Percentiles rank a stretch among this genome's conserved stretches.
phyloP scores from a whole-genome alignment of 2,888 invertebrate genomes.

The Ptilodon capucinus region DNA sequence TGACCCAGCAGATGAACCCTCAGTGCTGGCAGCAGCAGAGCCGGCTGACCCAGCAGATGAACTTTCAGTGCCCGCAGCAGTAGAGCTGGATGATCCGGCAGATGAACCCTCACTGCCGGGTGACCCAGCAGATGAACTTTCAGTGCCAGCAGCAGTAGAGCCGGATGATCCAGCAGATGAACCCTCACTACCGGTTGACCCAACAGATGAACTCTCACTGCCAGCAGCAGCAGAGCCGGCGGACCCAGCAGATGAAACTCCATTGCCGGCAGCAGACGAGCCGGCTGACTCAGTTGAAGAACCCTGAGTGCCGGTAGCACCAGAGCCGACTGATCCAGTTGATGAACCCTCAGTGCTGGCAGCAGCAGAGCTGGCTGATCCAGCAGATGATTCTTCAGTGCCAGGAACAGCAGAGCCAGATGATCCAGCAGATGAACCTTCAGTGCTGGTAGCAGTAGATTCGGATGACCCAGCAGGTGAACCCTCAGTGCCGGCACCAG shows the following conservation, averaged over 20 bases:
- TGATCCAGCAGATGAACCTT: background rate
- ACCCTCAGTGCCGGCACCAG: background rate
- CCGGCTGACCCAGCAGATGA: no score
- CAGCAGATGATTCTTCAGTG: no score
- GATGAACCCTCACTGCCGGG: background rate
- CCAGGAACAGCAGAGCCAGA: background rate
- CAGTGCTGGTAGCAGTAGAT: background rate
- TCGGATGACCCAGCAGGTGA: background rate
- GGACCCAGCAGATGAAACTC: background rate
- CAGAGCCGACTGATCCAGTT: background rate
- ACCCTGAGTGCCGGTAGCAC: background rate
- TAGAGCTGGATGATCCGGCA: background rate
- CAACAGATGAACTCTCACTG: background rate
- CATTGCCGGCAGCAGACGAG: background rate
- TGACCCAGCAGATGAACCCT: no score
- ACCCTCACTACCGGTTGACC: constrained; percentile 9
- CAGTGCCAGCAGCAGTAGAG: no score
- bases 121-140: no score
- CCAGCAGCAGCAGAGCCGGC: background rate
- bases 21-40: no score
- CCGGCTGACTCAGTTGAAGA: background rate
- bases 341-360: constrained; percentile 3
- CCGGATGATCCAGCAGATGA: constrained; percentile 2
- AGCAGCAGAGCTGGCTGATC: background rate
- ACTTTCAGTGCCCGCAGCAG: background rate